Percentiles rank a stretch among this genome's conserved stretches.
phyloP scores from a whole-genome alignment of 1,140 invertebrate genomes.

The Drosophila ercepeae region DNA sequence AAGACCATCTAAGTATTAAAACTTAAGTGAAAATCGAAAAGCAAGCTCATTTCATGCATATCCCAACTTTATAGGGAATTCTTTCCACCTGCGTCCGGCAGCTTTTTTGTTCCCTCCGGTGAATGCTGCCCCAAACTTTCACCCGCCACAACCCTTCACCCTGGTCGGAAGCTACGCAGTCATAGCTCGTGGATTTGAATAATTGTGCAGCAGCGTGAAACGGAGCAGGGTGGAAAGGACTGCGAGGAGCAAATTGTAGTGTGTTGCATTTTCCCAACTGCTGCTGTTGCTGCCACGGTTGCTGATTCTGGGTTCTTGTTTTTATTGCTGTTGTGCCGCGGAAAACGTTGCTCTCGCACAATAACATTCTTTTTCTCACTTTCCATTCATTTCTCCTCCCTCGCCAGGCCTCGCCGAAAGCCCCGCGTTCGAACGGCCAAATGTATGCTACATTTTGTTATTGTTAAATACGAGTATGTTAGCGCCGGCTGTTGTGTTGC shows the following conservation, averaged over 20 bases:
- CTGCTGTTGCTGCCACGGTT: not conserved
- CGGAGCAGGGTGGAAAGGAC: conserved; percentile 7
- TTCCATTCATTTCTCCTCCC: conserved; percentile 6
- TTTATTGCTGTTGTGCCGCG: conserved; percentile 49
- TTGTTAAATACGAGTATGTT: conserved; percentile 59
- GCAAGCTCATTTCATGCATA: too few species aligned
- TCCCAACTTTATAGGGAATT: conserved; percentile 12
- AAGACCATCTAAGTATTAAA: too few species aligned
- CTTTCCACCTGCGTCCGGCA: conserved; percentile 21
- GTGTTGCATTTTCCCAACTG: conserved; percentile 23
- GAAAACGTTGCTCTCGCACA: conserved; percentile 25
- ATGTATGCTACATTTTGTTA: conserved; percentile 66
- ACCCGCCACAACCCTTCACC: not conserved
- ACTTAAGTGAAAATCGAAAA: not conserved
- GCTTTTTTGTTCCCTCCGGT: not conserved
- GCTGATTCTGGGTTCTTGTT: conserved; percentile 3
- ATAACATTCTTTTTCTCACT: conserved; percentile 41
- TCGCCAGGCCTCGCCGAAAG: not conserved
- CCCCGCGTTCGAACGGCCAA: conserved; percentile 11
- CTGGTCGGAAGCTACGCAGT: conserved; percentile 36
- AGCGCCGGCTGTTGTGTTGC: conserved; percentile 4
- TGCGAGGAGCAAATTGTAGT: not conserved
- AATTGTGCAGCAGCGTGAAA: conserved; percentile 79
- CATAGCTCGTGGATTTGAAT: conserved; percentile 78
- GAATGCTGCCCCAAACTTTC: not conserved